Evolutionary conservation across 2,888 invertebrate genomes (phyloP), one percentile per base, ranked within the genome.

Genomic region (Spicauda simplicius): DNA sequence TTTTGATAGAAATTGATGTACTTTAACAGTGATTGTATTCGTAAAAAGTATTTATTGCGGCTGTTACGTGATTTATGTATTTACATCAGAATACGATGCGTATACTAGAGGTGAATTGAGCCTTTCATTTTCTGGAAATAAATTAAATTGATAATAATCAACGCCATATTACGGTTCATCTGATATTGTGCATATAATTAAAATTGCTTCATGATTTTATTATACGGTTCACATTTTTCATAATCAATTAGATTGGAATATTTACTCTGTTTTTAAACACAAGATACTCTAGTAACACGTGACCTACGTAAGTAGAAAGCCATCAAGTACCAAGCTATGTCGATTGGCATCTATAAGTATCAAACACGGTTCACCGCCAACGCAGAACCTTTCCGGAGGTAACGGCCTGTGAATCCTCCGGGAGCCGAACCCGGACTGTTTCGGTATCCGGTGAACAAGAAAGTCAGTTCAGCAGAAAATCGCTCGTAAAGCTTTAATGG

Each of bases 381-480:
- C 55, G 45, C 45, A 20, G 57, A 63, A 52, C 60, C 63, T 59
- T 70, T 65, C 62, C 18, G 63, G 61, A 64, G 68, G 71, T 65
- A 69, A 72, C 69, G 71, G 67, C 56, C 69, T 64, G 50, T 59
- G 68, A 63, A 66, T 64, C 58, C 64, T 63, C 41, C 41, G 57
- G 70, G 66, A 58, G 60, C 64, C 48, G 57, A 68, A 68, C 70
- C 70, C 71, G 66, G 54, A 37, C 37, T 33, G 58, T 58, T 65
- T 58, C 64, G 59, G 54, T 48, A 54, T 60, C 66, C 66, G 66
- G 48, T 56, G 60, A 64, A 50, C 64, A 64, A 69, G 66, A 54
- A 63, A 56, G 59, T 55, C 64, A 69, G 62, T 48, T 55, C 65
- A 20, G 68, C 60, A 68, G 67, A 64, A 70, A 72, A 69, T 72